Evolutionary conservation across 2,113 vertebrate genomes (phyloP).

Genomic region (Poeciliopsis retropinna): DNA sequence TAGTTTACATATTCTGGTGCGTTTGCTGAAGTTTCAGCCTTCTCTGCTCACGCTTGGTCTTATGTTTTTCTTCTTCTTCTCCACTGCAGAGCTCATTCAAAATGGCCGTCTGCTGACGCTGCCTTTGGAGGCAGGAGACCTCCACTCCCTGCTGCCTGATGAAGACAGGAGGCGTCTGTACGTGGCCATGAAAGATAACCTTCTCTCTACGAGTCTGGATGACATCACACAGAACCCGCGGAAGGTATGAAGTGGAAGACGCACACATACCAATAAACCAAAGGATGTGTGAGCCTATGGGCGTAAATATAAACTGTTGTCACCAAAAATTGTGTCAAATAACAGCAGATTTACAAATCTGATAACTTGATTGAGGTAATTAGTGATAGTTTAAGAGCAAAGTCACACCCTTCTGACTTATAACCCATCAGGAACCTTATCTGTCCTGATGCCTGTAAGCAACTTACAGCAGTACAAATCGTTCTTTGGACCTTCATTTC

Average conservation of each 20-base stretch:
- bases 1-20: background rate
- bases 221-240: slow-evolving; percentile 80
- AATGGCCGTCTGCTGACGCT: slow-evolving; percentile 79
- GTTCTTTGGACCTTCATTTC: background rate
- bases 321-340: background rate
- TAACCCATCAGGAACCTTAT: slow-evolving; percentile 12
- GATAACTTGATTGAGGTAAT: slow-evolving; percentile 15
- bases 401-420: slow-evolving; percentile 26
- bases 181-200: slow-evolving; percentile 82
- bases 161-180: slow-evolving; percentile 79
- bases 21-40: background rate
- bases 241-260: slow-evolving; percentile 70
- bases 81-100: slow-evolving; percentile 75
- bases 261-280: slow-evolving; percentile 11
- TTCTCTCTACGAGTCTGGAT: slow-evolving; percentile 81
- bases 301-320: background rate
- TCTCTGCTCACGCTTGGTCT: background rate
- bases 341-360: slow-evolving; percentile 4
- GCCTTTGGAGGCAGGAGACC: slow-evolving; percentile 75
- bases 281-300: background rate
- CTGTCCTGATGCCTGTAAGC: background rate
- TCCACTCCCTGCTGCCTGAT: slow-evolving; percentile 79
- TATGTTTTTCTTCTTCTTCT: background rate
- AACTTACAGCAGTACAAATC: background rate
- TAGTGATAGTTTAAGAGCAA: slow-evolving; percentile 13